Percentiles rank a stretch among this genome's conserved stretches.
These are phyloP conservation scores for Trichogramma evanescens DNA, from an alignment of 2,888 invertebrate species.

Conservation along the genomic window DNA sequence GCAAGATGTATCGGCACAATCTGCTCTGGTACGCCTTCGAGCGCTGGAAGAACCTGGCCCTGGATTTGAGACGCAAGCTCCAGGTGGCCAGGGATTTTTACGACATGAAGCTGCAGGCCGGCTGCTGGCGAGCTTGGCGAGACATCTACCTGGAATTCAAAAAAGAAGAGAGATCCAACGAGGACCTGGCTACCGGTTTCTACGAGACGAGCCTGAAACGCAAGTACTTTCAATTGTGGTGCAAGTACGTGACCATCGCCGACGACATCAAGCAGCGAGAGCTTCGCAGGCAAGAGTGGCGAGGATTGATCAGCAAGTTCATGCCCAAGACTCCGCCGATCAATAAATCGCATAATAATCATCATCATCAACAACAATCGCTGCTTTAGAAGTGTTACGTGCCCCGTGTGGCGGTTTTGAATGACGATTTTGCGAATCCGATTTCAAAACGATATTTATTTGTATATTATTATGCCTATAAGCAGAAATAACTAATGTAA, in stretches of 20 bases:
- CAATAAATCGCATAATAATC: conserved; percentile 6
- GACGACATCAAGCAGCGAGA: conserved; percentile 37
- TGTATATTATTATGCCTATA: too few relatives aligned
- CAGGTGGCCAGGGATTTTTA: conserved; percentile 69
- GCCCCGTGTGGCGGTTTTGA: too few relatives aligned
- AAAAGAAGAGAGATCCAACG: conserved; percentile 30
- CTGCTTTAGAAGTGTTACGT: too few relatives aligned
- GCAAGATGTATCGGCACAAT: conserved; percentile 29
- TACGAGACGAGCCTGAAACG: conserved; percentile 27
- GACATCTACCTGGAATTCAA: conserved; percentile 47
- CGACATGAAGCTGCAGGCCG: conserved; percentile 56
- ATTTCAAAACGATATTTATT: too few relatives aligned
- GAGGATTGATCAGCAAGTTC: conserved; percentile 37
- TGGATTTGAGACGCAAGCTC: conserved; percentile 47
- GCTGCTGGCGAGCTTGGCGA: conserved; percentile 52
- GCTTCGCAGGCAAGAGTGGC: conserved; percentile 34
- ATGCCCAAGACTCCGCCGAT: conserved; percentile 38
- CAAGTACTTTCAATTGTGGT: conserved; percentile 34
- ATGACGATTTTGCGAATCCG: too few relatives aligned
- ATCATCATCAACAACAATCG: too few relatives aligned
- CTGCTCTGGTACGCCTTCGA: conserved; percentile 28
- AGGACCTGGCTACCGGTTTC: conserved; percentile 26
- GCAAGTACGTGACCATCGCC: conserved; percentile 30
- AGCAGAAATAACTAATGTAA: too few relatives aligned
- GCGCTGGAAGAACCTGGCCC: conserved; percentile 29